phyloP scores from a whole-genome alignment of 2,888 invertebrate species.

The Candidula unifasciata region DNA sequence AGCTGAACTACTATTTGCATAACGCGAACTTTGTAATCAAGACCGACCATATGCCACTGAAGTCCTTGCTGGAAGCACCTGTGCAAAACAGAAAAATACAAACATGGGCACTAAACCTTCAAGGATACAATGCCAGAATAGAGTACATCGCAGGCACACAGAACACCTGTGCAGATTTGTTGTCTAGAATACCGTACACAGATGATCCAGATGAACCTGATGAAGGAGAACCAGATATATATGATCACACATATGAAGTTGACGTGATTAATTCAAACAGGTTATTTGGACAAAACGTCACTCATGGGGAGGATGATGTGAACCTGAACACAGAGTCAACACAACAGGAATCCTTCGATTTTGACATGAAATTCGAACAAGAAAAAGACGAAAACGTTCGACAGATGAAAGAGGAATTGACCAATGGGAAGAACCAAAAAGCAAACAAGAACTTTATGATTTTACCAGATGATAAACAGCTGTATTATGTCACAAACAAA shows the following conservation, averaged over 20 bases:
- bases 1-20: too few relatives aligned
- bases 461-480: too few relatives aligned
- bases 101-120: slow-evolving; percentile 1
- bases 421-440: too few relatives aligned
- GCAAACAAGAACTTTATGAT: too few relatives aligned
- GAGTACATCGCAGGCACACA: background rate
- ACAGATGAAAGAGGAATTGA: too few relatives aligned
- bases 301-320: too few relatives aligned
- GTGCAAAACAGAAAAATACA: background rate
- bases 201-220: background rate
- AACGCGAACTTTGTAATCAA: background rate
- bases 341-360: too few relatives aligned
- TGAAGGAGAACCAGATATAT: background rate
- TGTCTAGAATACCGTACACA: background rate
- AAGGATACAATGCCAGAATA: background rate
- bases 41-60: background rate
- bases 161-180: background rate
- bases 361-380: too few relatives aligned
- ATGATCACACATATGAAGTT: background rate
- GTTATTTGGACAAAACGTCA: background rate
- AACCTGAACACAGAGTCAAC: background rate
- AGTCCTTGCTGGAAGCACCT: background rate
- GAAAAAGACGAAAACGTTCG: too few relatives aligned
- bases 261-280: background rate
- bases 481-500: too few relatives aligned